Evolutionary conservation across 2,888 invertebrate species (phyloP), one percentile per base, ranked within the genome.

Genomic region (Xanthorhoe spadicearia): DNA sequence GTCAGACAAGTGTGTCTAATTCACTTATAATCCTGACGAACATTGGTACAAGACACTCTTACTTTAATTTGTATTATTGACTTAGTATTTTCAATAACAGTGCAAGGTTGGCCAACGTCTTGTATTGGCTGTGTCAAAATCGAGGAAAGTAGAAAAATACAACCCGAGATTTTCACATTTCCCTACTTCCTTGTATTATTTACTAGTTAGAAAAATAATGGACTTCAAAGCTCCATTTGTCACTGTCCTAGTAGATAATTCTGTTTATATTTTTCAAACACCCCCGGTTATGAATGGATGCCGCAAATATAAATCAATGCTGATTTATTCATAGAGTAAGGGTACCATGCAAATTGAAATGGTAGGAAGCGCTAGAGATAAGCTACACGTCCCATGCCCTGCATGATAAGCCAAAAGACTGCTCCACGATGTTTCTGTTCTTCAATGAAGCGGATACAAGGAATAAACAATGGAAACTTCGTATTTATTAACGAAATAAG

Each of bases 1-100:
- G 68, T 75, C 73, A 59, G 72, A 76, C 77, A 75, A 74, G 76
- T 74, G 75, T 75, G 71, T 72, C 76, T 70, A 73, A 74, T 71
- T 59, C 54, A 56, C 53, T 63, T 68, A 61, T 70, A 71, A 68
- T 67, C 68, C 66, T 70, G 61, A 64, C 53, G 51, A 55, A 66
- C 59, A 17, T n/a, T n/a, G n/a, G n/a, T 51, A 62, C 62, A 68
- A 23, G 23, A 23, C 23, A 23, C 4, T 23, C 23, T 23, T 54
- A 50, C 57, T 69, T 60, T 58, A 61, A 54, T 57, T 55, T 60
- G 65, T 62, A 69, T 60, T 73, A 67, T 64, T 67, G 64, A 62
- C 54, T 65, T 70, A 57, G 60, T 19, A 69, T 68, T 68, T 65
- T 60, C 64, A 68, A 60, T 76, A 69, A 72, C 71, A 67, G 68